phyloP scores from a whole-genome alignment of 2,888 invertebrate genomes.

The Chloroclystis v-ata region DNA sequence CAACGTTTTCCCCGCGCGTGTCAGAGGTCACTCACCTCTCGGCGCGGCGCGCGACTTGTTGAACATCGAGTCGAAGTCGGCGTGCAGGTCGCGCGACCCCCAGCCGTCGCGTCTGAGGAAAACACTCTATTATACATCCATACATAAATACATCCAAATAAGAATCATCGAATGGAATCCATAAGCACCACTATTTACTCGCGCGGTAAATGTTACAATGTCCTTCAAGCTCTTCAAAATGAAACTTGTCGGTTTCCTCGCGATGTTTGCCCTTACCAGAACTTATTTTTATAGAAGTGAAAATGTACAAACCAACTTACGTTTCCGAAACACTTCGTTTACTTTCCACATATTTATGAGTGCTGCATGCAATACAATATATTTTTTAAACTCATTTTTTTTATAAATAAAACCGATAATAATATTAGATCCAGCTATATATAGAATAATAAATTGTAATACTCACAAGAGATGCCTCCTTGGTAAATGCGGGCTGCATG shows the following conservation, averaged over 20 bases:
- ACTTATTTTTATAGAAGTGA: not conserved
- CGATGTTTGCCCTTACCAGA: too few species aligned
- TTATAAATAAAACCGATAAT: not conserved
- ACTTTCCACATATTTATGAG: conserved; percentile 69
- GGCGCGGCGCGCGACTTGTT: conserved; percentile 79
- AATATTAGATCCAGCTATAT: not conserved
- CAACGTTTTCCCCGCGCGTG: conserved; percentile 63
- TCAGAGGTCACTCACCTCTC: conserved; percentile 80
- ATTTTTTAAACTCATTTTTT: not conserved
- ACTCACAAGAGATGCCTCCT: conserved; percentile 74
- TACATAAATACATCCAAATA: too few species aligned
- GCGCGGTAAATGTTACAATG: too few species aligned
- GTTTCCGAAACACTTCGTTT: conserved; percentile 72
- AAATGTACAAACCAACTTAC: conserved; percentile 50
- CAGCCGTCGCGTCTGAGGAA: conserved; percentile 67
- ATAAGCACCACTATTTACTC: too few species aligned
- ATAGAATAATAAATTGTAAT: conserved; percentile 32
- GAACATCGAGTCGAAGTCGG: conserved; percentile 86
- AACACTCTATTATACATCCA: conserved; percentile 9
- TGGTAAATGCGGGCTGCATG: conserved; percentile 77
- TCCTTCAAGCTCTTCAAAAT: too few species aligned
- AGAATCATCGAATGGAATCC: too few species aligned
- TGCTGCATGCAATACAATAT: conserved; percentile 54
- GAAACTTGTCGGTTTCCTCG: too few species aligned
- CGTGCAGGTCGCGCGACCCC: conserved; percentile 83